phyloP scores from a whole-genome alignment of 2,888 invertebrate genomes.

The Clostera curtula region DNA sequence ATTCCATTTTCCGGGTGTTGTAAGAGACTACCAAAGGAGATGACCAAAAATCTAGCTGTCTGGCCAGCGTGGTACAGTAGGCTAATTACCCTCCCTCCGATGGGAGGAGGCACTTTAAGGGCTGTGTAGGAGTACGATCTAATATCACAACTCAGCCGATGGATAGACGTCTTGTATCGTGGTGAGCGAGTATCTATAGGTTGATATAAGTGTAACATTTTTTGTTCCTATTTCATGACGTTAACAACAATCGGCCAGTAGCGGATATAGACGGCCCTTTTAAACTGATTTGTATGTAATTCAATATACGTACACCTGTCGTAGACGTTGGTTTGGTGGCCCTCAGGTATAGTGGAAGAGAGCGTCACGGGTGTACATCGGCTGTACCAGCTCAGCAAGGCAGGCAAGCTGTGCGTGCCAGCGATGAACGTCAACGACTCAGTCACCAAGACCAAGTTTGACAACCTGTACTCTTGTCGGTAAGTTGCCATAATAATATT shows the following conservation, averaged over 20 bases:
- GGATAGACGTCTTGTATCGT: too few species aligned
- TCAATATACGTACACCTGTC: neutral
- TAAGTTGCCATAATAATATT: constrained; percentile 32
- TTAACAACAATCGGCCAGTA: neutral
- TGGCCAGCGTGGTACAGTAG: too few species aligned
- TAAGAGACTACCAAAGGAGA: too few species aligned
- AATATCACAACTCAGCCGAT: too few species aligned
- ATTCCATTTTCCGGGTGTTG: too few species aligned
- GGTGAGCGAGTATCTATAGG: too few species aligned
- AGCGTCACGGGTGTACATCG: constrained; percentile 99
- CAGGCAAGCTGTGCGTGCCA: constrained; percentile 93
- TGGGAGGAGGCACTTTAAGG: too few species aligned
- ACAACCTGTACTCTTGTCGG: constrained; percentile 96
- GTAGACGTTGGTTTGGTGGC: neutral
- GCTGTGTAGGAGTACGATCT: too few species aligned
- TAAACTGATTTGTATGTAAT: too few species aligned
- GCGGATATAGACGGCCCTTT: neutral
- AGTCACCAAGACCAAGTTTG: constrained; percentile 98
- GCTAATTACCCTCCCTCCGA: too few species aligned
- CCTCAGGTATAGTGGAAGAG: constrained; percentile 94
- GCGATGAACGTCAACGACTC: constrained; percentile 99
- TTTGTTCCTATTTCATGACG: neutral
- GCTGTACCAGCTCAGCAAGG: constrained; percentile 95
- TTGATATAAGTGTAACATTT: too few species aligned
- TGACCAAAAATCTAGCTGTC: too few species aligned